Evolutionary conservation across 1,140 invertebrate genomes (phyloP), one percentile per base, ranked within the genome.

Genomic region (Brachionus rotundiformis): DNA sequence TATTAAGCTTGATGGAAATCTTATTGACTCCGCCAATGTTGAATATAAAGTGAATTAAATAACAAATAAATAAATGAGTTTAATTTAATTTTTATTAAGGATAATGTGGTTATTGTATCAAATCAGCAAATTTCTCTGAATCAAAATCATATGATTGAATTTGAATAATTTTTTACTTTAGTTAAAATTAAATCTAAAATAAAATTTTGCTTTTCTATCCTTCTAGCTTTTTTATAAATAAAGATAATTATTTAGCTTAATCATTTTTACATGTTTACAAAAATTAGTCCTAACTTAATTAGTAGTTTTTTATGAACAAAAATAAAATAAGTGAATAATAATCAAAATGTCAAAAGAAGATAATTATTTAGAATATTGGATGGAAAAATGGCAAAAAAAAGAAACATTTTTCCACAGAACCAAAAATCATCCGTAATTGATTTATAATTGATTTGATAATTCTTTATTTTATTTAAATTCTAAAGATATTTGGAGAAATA

Each of bases 401-500:
- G 31, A 65, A 16, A 65, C 31, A 27, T 65, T 65, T 65, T 65
- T 65, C 11, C 61, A 65, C 25, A 29, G 31, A 31, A 29, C 61
- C 16, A 65, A 29, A 65, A 65, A 65, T 31, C 19, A 65, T 33
- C 61, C 25, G 61, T 65, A 65, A 65, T 31, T n/a, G 10, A 25
- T 7, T 11, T 5, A 11, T 29, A n/a, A n/a, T n/a, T n/a, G n/a
- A n/a, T n/a, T n/a, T n/a, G n/a, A n/a, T n/a, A n/a, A n/a, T n/a
- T n/a, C n/a, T n/a, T n/a, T n/a, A n/a, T n/a, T n/a, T n/a, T n/a
- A n/a, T n/a, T n/a, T n/a, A n/a, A n/a, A n/a, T n/a, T 54, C n/a
- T 31, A 8, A 75, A 75, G 71, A n/a, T 41, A n/a, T 49, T 75
- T 75, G 29, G 71, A 36, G n/a, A 49, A 75, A 49, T 7, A 75